phyloP scores from a whole-genome alignment of 2,113 vertebrate species.

The Rhinolophus sinicus region DNA sequence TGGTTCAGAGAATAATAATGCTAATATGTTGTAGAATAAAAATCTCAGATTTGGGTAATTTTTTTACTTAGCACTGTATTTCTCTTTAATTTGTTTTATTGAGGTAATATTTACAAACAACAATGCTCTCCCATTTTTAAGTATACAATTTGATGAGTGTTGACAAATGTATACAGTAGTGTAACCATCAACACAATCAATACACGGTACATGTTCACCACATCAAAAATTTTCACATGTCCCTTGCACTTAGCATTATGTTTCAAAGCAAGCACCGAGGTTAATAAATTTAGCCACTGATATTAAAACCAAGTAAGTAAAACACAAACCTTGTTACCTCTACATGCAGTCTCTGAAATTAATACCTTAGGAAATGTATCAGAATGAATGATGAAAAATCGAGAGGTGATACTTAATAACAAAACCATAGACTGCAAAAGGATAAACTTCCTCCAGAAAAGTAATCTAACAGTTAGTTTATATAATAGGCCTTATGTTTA shows the following conservation, averaged over 20 bases:
- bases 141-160: not conserved
- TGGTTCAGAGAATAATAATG: not conserved
- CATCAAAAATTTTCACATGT: not conserved
- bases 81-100: constrained; percentile 4
- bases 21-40: not conserved
- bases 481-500: not conserved
- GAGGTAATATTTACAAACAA: not conserved
- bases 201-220: not conserved
- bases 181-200: not conserved
- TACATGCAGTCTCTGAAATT: not conserved
- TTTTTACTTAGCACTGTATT: constrained; percentile 12
- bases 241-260: not conserved
- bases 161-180: not conserved
- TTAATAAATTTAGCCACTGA: constrained; percentile 39
- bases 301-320: constrained; percentile 44
- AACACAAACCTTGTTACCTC: not conserved
- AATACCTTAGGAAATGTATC: not conserved
- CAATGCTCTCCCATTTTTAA: not conserved
- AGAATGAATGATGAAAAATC: not conserved
- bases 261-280: not conserved
- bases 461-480: not conserved
- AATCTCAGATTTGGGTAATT: constrained; percentile 1
- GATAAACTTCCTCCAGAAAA: not conserved
- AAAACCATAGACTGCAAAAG: not conserved
- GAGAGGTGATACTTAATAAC: constrained; percentile 19